phyloP scores from a whole-genome alignment of 2,113 vertebrate species.

The Mungos mungo region DNA sequence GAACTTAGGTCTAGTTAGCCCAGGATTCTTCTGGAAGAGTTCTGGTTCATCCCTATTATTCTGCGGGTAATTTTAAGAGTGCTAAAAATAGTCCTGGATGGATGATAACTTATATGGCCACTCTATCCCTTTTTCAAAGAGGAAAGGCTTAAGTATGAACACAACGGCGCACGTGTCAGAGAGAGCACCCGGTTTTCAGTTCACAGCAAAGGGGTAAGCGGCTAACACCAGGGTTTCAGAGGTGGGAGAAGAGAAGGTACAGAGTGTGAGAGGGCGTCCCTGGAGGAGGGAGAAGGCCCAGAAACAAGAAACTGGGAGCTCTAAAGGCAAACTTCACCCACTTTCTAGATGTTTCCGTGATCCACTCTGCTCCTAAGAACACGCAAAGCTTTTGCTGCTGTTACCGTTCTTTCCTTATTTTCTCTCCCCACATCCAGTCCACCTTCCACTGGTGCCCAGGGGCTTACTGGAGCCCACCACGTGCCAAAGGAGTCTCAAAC shows the following conservation, averaged over 20 bases:
- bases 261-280: background rate
- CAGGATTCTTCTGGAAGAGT: background rate
- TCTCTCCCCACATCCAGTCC: background rate
- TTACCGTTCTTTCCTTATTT: background rate
- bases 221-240: background rate
- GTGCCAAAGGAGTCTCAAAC: background rate
- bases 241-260: accelerated
- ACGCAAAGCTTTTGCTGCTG: background rate
- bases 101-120: background rate
- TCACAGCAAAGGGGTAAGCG: background rate
- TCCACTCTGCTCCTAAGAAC: background rate
- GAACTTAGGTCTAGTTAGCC: background rate
- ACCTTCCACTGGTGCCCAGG: background rate
- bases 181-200: background rate
- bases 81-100: background rate
- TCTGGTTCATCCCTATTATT: background rate
- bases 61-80: background rate
- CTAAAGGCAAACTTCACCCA: background rate
- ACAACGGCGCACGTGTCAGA: background rate
- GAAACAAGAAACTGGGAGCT: background rate
- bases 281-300: background rate
- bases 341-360: background rate
- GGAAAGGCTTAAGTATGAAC: background rate
- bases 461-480: background rate
- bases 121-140: background rate